Evolutionary conservation across 1,140 invertebrate genomes (phyloP), one percentile per base, ranked within the genome.

Genomic region (Drosophila neocordata): DNA sequence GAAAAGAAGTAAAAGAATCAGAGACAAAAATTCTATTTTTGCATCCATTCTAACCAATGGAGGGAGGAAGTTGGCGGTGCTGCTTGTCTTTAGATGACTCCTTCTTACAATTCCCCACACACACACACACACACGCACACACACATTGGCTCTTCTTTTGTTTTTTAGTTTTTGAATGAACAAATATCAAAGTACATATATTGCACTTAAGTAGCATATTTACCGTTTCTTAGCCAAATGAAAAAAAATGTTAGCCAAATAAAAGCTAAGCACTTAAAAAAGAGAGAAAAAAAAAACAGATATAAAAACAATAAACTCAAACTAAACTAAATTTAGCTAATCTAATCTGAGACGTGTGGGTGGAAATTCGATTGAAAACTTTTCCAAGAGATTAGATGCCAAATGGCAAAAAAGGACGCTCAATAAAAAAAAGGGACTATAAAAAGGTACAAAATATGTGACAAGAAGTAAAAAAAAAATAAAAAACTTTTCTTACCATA

Each of bases 11-110:
- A 31, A 31, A 44, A 48, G 41, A 79, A 79, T 89, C 83, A 83
- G 83, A 82, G 84, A 88, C 83, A 71, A 88, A 56, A 83, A 79
- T 89, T 89, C 83, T 88, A 88, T 88, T 88, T 88, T 88, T 89
- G 73, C 67, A 79, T 84, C 77, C 77, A 80, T 84, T 73, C 72
- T 67, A 74, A 58, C 51, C 35, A 60, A 58, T 44, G 60, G 62
- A 60, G 56, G 27, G 55, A 59, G 62, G 80, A 69, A 74, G 76
- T 61, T 44, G 38, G 38, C 13, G 41, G 41, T 18, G 13, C 18
- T 48, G 41, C 41, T 48, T 48, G 41, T 48, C 41, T 48, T 11
- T 48, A 48, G 8, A 20, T 48, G 41, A 48, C 41, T 48, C 41
- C 41, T 48, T 44, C 41, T 20, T 48, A 48, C 18, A 8, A 48